Conservation (phyloP, 2,797 vertebrate species). For the Gadopsis bispinosus region DNA sequence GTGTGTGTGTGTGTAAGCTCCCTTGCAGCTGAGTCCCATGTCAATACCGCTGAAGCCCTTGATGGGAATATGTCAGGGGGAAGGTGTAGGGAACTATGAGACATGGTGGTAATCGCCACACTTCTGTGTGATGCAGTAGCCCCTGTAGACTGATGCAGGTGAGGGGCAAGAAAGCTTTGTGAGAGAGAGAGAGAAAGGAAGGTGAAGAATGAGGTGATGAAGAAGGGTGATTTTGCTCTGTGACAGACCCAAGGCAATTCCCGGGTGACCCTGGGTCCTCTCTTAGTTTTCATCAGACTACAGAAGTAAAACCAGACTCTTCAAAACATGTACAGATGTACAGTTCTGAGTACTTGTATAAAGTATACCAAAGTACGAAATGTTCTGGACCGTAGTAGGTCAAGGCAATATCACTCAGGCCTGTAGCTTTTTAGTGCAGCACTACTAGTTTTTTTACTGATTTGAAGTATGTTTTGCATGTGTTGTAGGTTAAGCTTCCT, state of each 20-base stretch:
- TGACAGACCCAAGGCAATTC: neutral
- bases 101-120: conserved; percentile 23
- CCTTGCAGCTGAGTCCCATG: conserved; percentile 18
- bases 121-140: conserved; percentile 20
- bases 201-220: conserved; percentile 16
- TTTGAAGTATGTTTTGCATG: conserved; percentile 14
- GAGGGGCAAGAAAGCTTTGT: conserved; percentile 12
- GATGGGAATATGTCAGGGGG: conserved; percentile 53
- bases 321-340: neutral
- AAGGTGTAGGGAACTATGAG: conserved; percentile 29
- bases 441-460: neutral
- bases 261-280: neutral
- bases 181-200: neutral
- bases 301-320: neutral
- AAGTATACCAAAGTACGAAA: neutral
- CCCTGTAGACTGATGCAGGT: conserved; percentile 21
- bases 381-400: neutral
- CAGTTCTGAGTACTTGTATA: neutral
- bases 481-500: conserved; percentile 17
- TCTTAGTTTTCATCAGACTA: neutral
- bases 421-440: neutral
- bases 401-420: neutral
- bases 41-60: conserved; percentile 34
- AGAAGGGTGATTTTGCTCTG: conserved; percentile 38
- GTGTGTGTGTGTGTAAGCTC: neutral